Evolutionary conservation across 2,888 invertebrate species (phyloP).

Genomic region (Macrostomum cliftonense): DNA sequence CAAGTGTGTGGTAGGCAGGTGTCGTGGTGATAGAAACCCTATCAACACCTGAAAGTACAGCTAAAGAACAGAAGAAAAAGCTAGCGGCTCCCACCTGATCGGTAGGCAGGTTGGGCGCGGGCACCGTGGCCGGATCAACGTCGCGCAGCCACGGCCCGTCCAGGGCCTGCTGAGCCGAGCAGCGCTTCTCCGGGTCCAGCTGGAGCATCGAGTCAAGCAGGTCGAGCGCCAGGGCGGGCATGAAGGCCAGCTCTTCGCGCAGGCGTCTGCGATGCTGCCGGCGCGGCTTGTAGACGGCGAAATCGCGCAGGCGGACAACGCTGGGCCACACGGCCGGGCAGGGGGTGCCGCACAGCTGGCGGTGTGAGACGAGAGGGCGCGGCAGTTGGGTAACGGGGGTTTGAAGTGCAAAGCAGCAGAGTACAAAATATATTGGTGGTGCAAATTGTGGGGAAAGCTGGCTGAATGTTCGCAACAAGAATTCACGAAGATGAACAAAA

Average conservation of each 20-base stretch:
- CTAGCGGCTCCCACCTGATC: too few species aligned
- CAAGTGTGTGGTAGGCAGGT: too few species aligned
- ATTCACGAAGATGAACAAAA: too few species aligned
- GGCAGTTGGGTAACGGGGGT: slow-evolving; percentile 78
- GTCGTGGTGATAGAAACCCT: too few species aligned
- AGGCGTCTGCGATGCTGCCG: slow-evolving; percentile 68
- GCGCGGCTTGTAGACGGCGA: slow-evolving; percentile 73
- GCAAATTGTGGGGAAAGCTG: too few species aligned
- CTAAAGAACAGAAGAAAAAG: too few species aligned
- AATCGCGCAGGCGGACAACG: not conserved
- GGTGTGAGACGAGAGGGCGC: slow-evolving; percentile 77
- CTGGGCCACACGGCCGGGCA: not conserved
- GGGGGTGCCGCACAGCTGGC: slow-evolving; percentile 42
- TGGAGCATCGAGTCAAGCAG: slow-evolving; percentile 84
- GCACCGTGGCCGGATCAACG: slow-evolving; percentile 55
- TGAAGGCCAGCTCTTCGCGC: slow-evolving; percentile 52
- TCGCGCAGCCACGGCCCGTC: slow-evolving; percentile 75
- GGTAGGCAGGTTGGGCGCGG: slow-evolving; percentile 46
- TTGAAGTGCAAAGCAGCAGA: too few species aligned
- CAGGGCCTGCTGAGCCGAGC: slow-evolving; percentile 79
- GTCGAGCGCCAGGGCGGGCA: slow-evolving; percentile 70
- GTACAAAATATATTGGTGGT: too few species aligned
- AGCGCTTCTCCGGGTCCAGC: slow-evolving; percentile 74
- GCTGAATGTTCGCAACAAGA: too few species aligned
- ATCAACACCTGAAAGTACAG: too few species aligned